Evolutionary conservation across 2,113 vertebrate species (phyloP).

Genomic region (Kryptolebias marmoratus): DNA sequence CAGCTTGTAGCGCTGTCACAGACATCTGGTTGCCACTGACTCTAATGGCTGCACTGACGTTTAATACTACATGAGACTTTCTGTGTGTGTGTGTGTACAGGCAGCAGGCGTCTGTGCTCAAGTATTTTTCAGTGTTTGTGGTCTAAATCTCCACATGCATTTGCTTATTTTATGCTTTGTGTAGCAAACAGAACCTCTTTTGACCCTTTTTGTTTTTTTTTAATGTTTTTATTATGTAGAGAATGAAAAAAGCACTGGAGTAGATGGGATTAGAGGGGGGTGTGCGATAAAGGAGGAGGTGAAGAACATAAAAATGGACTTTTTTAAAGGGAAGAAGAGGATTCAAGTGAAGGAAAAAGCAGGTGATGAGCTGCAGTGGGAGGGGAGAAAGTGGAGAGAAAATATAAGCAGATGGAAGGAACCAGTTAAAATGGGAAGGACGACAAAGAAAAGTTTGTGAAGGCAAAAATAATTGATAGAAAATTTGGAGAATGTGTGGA

Average conservation of each 20-base stretch:
- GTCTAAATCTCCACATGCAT: slow-evolving; percentile 9
- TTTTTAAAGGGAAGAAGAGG: slow-evolving; percentile 2
- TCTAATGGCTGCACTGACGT: slow-evolving; percentile 56
- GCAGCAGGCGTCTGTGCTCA: slow-evolving; percentile 5
- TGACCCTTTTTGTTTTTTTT: neutral
- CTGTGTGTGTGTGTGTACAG: slow-evolving; percentile 11
- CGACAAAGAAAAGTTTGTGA: slow-evolving; percentile 46
- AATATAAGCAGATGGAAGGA: slow-evolving; percentile 18
- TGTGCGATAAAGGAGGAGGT: slow-evolving; percentile 9
- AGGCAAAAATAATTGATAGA: slow-evolving; percentile 64
- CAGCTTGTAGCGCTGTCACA: slow-evolving; percentile 57
- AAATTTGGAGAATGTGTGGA: slow-evolving; percentile 50
- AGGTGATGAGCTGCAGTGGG: slow-evolving; percentile 6
- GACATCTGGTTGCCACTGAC: slow-evolving; percentile 64
- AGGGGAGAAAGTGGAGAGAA: neutral
- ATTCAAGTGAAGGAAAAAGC: slow-evolving; percentile 14
- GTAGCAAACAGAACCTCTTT: neutral
- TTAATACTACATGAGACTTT: slow-evolving; percentile 52
- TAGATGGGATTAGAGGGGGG: slow-evolving; percentile 18
- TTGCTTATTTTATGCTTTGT: neutral
- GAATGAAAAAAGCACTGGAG: neutral
- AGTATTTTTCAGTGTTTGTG: slow-evolving; percentile 9
- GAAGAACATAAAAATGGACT: neutral
- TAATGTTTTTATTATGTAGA: neutral
- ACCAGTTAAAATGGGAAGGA: slow-evolving; percentile 25